Conservation (phyloP, 2,113 vertebrate species). For the Donacobius atricapilla region DNA sequence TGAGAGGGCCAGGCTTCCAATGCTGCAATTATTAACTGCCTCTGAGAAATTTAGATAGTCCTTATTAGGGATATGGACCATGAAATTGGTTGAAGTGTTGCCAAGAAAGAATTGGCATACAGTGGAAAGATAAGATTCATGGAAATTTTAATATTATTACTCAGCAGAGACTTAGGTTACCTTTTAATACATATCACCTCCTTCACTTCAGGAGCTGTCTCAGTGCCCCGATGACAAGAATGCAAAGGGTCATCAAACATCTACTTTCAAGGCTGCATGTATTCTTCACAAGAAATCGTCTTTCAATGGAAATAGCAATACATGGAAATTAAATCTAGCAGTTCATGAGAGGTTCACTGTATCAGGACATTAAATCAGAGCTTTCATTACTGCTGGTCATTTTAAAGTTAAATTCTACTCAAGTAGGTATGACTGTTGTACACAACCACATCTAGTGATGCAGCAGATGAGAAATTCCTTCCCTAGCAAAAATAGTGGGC, state of each 20-base stretch:
- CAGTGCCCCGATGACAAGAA: background rate
- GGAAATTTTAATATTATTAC: background rate
- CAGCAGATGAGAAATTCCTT: background rate
- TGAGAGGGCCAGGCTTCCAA: background rate
- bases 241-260: background rate
- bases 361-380: background rate
- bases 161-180: background rate
- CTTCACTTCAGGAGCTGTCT: background rate
- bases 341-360: background rate
- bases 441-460: background rate
- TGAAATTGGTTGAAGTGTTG: background rate
- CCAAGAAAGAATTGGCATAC: background rate
- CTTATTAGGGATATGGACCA: background rate
- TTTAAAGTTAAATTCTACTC: background rate
- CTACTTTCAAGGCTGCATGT: background rate
- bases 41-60: background rate
- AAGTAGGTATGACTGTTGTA: background rate
- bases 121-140: background rate
- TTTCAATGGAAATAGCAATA: background rate
- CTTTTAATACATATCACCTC: background rate
- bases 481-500: background rate
- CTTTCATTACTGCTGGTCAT: background rate
- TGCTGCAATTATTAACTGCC: background rate
- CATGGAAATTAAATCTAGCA: background rate
- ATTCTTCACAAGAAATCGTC: background rate